These are phyloP conservation scores for Gerris lacustris DNA, from an alignment of 2,888 invertebrate genomes.

Conservation along the genomic window DNA sequence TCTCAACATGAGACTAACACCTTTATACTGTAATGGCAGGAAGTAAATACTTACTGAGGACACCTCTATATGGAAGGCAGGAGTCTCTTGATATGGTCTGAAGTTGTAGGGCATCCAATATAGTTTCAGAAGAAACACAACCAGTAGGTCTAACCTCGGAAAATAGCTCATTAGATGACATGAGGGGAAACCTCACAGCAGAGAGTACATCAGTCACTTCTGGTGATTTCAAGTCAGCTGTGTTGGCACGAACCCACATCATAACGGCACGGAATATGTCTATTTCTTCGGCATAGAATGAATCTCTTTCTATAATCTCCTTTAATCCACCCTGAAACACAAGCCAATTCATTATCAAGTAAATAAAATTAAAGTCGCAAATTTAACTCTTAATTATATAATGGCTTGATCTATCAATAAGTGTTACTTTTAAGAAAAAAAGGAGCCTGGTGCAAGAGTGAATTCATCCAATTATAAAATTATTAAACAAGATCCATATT, in stretches of 20 bases:
- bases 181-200: conserved; percentile 59
- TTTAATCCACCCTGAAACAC: conserved; percentile 55
- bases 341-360: conserved; percentile 3
- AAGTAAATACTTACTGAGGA: conserved; percentile 46
- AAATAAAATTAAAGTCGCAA: neutral
- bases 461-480: too few relatives aligned
- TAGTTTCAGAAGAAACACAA: conserved; percentile 74
- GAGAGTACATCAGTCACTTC: conserved; percentile 20
- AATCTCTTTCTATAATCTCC: conserved; percentile 77
- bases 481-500: too few relatives aligned
- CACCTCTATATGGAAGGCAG: conserved; percentile 72
- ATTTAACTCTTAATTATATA: too few relatives aligned
- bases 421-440: too few relatives aligned
- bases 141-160: conserved; percentile 77
- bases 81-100: conserved; percentile 65
- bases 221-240: conserved; percentile 33
- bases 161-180: conserved; percentile 75
- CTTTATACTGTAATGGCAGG: too few relatives aligned
- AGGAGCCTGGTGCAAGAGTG: too few relatives aligned
- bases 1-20: too few relatives aligned
- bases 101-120: conserved; percentile 88
- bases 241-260: conserved; percentile 72
- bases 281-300: conserved; percentile 91
- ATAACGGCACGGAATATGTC: conserved; percentile 85
- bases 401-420: too few relatives aligned